Conservation (phyloP, 2,113 vertebrate species). For the Beaufortia kweichowensis region DNA sequence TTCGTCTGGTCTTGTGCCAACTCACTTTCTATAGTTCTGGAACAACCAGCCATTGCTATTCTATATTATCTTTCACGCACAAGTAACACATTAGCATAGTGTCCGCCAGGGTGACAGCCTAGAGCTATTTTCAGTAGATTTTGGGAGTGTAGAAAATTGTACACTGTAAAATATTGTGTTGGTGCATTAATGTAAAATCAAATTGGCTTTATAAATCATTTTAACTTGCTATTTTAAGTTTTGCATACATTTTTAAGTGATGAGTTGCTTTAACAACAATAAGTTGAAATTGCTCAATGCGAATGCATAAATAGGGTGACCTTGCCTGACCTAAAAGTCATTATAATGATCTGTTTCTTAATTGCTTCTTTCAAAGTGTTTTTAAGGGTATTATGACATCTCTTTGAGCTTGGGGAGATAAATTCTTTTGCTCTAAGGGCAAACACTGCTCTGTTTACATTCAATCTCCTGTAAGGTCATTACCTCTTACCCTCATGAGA, state of each 20-base stretch:
- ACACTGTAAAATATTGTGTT: too few species aligned
- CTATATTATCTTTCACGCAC: constrained; percentile 27
- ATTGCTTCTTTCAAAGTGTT: too few species aligned
- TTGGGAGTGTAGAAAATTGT: neutral
- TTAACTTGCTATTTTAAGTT: too few species aligned
- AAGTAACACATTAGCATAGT: constrained; percentile 26
- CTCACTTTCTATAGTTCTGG: neutral
- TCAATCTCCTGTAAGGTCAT: neutral
- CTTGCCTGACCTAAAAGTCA: neutral
- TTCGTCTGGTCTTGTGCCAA: neutral
- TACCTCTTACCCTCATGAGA: neutral
- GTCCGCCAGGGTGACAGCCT: neutral
- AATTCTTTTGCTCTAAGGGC: too few species aligned
- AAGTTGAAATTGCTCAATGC: too few species aligned
- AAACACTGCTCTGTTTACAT: neutral
- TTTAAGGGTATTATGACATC: too few species aligned
- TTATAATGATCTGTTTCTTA: too few species aligned
- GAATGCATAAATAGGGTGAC: neutral
- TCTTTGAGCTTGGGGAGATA: too few species aligned
- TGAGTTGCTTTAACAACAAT: too few species aligned
- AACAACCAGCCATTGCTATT: constrained; percentile 3
- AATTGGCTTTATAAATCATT: too few species aligned
- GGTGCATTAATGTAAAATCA: too few species aligned
- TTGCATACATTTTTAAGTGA: too few species aligned
- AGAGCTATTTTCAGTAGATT: neutral